These are phyloP conservation scores for Berghia stephanieae DNA, from an alignment of 1,140 invertebrate genomes.

Conservation along the genomic window DNA sequence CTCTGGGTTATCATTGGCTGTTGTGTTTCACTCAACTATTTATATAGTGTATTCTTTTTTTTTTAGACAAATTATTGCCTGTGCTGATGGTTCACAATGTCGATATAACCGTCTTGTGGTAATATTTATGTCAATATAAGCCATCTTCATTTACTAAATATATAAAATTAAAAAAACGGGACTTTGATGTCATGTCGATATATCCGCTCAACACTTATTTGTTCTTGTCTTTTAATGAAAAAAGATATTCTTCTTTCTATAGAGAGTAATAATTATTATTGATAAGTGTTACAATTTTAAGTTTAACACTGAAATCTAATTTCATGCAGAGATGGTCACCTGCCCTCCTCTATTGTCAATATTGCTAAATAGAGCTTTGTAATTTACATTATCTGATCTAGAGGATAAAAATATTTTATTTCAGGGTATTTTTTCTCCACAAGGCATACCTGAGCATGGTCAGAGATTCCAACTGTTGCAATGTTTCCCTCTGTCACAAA, in stretches of 20 bases:
- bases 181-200: too few species aligned
- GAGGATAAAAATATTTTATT: background rate
- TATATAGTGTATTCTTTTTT: too few species aligned
- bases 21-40: too few species aligned
- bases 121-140: too few species aligned
- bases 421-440: background rate
- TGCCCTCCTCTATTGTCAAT: background rate
- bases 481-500: slow-evolving; percentile 37
- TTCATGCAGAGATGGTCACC: background rate
- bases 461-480: slow-evolving; percentile 55
- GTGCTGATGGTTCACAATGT: too few species aligned
- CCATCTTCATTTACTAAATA: too few species aligned
- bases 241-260: background rate
- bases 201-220: too few species aligned
- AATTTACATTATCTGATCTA: background rate
- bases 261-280: background rate
- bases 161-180: too few species aligned
- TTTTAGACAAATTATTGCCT: too few species aligned
- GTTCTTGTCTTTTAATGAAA: too few species aligned
- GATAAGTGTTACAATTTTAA: background rate
- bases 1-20: too few species aligned
- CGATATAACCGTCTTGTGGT: too few species aligned
- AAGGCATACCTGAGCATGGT: slow-evolving; percentile 55
- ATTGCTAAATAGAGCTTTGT: background rate
- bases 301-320: background rate